Percentiles rank a stretch among this genome's conserved stretches.
Evolutionary conservation across 2,797 vertebrate species (phyloP).

Genomic region (Rhodeus uyekii): DNA sequence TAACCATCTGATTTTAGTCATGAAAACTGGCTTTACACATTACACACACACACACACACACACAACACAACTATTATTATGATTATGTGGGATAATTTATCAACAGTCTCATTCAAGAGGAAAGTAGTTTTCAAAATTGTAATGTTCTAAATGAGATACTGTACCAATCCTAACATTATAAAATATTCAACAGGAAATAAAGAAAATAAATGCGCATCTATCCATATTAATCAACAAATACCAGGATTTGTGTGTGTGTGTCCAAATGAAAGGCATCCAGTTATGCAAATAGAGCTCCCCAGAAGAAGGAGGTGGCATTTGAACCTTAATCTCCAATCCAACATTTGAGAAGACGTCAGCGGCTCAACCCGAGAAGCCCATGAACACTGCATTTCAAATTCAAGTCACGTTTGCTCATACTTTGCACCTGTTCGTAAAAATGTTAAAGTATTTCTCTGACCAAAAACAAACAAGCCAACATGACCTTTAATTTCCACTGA

Average conservation of each 20-base stretch:
- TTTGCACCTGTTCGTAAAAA: conserved; percentile 62
- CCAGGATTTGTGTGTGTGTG: conserved; percentile 41
- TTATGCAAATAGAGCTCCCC: conserved; percentile 58
- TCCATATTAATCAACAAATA: conserved; percentile 43
- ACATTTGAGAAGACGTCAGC: conserved; percentile 49
- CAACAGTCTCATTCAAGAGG: conserved; percentile 15
- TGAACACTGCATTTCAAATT: conserved; percentile 50
- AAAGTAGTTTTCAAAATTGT: conserved; percentile 24
- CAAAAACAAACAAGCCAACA: conserved; percentile 71
- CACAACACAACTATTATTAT: conserved; percentile 4
- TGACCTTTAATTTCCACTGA: conserved; percentile 79
- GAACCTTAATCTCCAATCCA: conserved; percentile 54
- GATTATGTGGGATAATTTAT: conserved; percentile 8
- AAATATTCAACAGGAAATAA: conserved; percentile 44
- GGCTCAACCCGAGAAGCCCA: conserved; percentile 49
- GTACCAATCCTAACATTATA: conserved; percentile 44
- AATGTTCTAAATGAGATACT: conserved; percentile 36
- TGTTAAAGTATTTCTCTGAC: conserved; percentile 53
- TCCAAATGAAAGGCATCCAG: conserved; percentile 54
- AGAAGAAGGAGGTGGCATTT: conserved; percentile 53
- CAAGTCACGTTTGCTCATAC: conserved; percentile 44
- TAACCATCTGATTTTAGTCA: background rate
- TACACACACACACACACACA: conserved; percentile 5
- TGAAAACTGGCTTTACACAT: background rate
- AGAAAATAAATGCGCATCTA: conserved; percentile 28